Conservation (phyloP, 2,113 vertebrate species). For the Halcyon senegalensis region DNA sequence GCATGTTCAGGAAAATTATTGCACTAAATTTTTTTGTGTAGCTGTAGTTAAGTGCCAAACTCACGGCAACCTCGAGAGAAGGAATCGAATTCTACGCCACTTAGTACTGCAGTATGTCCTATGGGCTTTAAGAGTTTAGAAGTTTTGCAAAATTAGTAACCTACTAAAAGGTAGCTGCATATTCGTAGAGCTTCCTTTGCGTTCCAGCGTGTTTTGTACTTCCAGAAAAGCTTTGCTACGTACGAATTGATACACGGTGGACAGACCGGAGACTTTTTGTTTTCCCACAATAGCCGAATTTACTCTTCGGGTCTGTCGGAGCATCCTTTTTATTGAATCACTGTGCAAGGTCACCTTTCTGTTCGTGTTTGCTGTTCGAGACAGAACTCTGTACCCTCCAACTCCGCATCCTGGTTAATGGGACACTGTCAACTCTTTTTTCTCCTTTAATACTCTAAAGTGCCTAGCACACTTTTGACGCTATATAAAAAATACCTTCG, state of each 20-base stretch:
- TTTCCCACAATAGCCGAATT: not conserved
- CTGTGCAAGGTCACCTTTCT: conserved; percentile 63
- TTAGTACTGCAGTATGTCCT: conserved; percentile 72
- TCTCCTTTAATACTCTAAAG: conserved; percentile 67
- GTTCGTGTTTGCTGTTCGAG: conserved; percentile 36
- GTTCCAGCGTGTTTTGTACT: conserved; percentile 66
- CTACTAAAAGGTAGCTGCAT: conserved; percentile 71
- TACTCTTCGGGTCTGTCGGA: conserved; percentile 26
- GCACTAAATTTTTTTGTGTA: conserved; percentile 64
- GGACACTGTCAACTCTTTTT: conserved; percentile 58
- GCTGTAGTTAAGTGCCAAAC: conserved; percentile 75
- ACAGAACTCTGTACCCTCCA: conserved; percentile 52
- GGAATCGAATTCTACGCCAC: conserved; percentile 66
- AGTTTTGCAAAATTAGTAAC: conserved; percentile 66
- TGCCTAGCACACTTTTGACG: conserved; percentile 70
- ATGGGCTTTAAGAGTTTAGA: conserved; percentile 71
- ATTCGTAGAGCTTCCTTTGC: conserved; percentile 71
- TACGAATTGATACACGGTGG: not conserved
- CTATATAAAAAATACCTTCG: conserved; percentile 34
- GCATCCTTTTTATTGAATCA: conserved; percentile 59
- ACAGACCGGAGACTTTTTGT: not conserved
- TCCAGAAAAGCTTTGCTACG: conserved; percentile 69
- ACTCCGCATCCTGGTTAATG: conserved; percentile 8
- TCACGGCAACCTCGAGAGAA: conserved; percentile 66
- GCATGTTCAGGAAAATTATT: conserved; percentile 70